Evolutionary conservation across 1,140 invertebrate species (phyloP).

Genomic region (Ridgeia piscesae): DNA sequence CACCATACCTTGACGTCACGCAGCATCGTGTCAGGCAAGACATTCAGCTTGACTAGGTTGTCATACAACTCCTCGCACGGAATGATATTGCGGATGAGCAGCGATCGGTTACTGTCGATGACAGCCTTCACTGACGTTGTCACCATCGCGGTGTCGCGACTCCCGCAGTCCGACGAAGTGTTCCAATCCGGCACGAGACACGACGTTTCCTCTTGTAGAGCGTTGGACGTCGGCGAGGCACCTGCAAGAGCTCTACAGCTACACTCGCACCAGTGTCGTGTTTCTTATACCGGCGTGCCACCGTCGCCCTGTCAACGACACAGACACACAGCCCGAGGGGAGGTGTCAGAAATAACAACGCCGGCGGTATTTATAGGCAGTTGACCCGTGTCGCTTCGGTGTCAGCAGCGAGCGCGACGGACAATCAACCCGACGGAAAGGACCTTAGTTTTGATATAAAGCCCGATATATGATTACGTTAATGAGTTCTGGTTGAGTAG

Average conservation of each 20-base stretch:
- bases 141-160: slow-evolving; percentile 13
- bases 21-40: background rate
- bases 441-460: background rate
- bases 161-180: background rate
- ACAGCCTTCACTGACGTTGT: background rate
- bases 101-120: background rate
- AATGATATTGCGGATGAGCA: background rate
- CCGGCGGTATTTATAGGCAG: background rate
- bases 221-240: background rate
- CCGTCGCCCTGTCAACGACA: background rate
- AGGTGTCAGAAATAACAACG: background rate
- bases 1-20: background rate
- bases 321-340: background rate
- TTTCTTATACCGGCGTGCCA: background rate
- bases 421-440: background rate
- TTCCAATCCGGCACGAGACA: background rate
- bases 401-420: no score
- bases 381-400: background rate
- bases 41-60: background rate
- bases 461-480: background rate
- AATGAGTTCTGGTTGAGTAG: background rate
- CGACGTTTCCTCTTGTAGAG: background rate
- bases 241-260: background rate
- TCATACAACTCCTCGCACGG: background rate
- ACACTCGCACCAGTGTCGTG: slow-evolving; percentile 3